Evolutionary conservation across 2,113 vertebrate species (phyloP), one percentile per base, ranked within the genome.

Genomic region (Peromyscus polionotus): DNA sequence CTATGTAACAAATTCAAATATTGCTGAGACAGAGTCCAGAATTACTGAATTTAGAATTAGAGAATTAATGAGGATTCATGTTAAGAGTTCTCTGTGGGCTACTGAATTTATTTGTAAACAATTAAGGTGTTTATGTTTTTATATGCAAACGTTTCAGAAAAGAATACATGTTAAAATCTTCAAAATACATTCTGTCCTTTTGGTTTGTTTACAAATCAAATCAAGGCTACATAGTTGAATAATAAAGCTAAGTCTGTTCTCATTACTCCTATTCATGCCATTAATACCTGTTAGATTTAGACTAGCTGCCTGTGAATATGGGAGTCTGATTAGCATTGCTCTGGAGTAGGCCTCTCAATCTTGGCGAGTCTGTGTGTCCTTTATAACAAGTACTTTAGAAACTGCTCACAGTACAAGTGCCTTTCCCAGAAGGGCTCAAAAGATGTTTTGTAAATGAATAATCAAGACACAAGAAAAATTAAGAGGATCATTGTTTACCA

Each of bases 361-460:
- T 90, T 87, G 51, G 39, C 22, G 8, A 73, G 7, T 57, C 6
- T 67, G 1, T 75, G 16, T 96, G 70, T 39, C 28, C 79, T 36
- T n/a, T 67, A 81, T 20, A 93, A 39, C 63, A 80, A 90, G 79
- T 86, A 36, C 48, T 73, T 73, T 48, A 90, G 75, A 87, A 85
- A 51, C 51, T 59, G 33, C 11, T 73, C 45, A 31, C 7, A 81
- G 59, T 24, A 73, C 57, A 83, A 22, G 7, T n/a, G 65, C 16
- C 89, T 83, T 79, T 85, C 59, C 80, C 20, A 70, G 89, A 97
- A 59, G 17, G 3, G 13, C 13, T 31, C 45, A 17, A 12, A 54
- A 48, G 45, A 65, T 72, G 22, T 65, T 92, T 93, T 57, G 73
- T 72, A 76, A 96, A 81, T 77, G 61, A 65, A 91, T 89, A 80